Evolutionary conservation across 2,113 vertebrate species (phyloP), one percentile per base, ranked within the genome.

Genomic region (Alexandromys fortis): DNA sequence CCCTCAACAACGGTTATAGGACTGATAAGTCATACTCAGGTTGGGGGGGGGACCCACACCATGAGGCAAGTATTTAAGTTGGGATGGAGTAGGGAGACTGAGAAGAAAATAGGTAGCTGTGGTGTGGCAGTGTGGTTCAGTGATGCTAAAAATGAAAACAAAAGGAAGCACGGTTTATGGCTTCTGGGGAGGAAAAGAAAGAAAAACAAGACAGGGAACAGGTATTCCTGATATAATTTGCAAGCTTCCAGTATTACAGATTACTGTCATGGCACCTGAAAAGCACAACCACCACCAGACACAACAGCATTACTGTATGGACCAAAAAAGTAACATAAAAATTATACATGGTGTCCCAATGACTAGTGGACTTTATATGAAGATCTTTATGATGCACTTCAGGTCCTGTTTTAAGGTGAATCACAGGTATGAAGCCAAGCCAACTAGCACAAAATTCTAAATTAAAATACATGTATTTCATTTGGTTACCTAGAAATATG

Each of bases 401-500:
- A 96, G 73, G 45, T 93, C 79, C 30, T 88, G 72, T 87, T 91
- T 95, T 82, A 89, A 94, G 30, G 73, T 67, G 24, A 89, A 61
- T 86, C 67, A 96, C 63, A 73, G 73, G 76, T 78, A 68, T 55
- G 73, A 19, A 79, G 45, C 7, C 65, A 91, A 92, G 33, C 42
- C 90, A 92, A 78, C 86, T 21, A 78, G 68, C 42, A 96, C 55
- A 90, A 83, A 95, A 96, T 92, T 92, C 89, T 88, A 72, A 92
- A 95, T 90, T 90, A 92, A 89, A 28, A 86, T 28, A 96, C 11
- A 30, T 38, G 13, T n/a, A 93, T 81, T 92, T 72, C 75, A 95
- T 89, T 89, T 94, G 30, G 83, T 83, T 82, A 95, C 63, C 13
- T 89, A 89, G 35, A 72, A 72, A 73, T 88, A 89, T 30, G 8